phyloP scores from a whole-genome alignment of 2,797 vertebrate species.

The Xiphophorus birchmanni region DNA sequence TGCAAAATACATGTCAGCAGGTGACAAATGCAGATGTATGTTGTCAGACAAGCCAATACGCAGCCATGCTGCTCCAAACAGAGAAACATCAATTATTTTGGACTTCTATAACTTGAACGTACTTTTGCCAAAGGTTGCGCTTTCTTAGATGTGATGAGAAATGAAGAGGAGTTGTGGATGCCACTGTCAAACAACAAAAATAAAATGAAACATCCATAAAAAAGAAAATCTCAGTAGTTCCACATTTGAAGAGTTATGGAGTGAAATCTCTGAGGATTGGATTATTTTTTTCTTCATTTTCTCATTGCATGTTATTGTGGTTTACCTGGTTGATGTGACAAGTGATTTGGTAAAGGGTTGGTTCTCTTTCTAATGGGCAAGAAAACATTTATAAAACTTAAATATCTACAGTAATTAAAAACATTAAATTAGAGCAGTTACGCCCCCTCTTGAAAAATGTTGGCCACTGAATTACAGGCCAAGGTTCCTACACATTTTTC shows the following conservation, averaged over 20 bases:
- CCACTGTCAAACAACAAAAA: constrained; percentile 50
- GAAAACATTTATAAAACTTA: constrained; percentile 17
- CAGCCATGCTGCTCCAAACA: neutral
- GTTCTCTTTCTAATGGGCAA: constrained; percentile 58
- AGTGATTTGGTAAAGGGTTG: constrained; percentile 41
- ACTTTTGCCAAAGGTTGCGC: constrained; percentile 65
- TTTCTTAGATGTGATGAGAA: constrained; percentile 52
- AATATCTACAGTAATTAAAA: neutral
- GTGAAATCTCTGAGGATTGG: neutral
- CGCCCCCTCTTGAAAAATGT: too few species aligned
- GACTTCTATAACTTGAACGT: constrained; percentile 15
- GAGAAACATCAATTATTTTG: neutral
- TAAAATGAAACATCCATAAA: constrained; percentile 26
- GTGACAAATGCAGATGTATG: neutral
- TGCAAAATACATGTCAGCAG: constrained; percentile 21
- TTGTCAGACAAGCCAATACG: neutral
- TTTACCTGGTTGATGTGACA: constrained; percentile 66
- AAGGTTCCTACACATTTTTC: neutral
- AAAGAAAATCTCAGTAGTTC: constrained; percentile 14
- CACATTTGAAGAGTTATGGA: neutral
- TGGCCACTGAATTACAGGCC: neutral
- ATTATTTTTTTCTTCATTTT: neutral
- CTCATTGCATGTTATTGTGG: neutral
- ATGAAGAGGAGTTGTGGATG: constrained; percentile 31
- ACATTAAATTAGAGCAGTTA: neutral